Percentiles rank a stretch among this genome's conserved stretches.
Conservation (phyloP, 2,113 vertebrate genomes). For the Porphyrio hochstetteri region DNA sequence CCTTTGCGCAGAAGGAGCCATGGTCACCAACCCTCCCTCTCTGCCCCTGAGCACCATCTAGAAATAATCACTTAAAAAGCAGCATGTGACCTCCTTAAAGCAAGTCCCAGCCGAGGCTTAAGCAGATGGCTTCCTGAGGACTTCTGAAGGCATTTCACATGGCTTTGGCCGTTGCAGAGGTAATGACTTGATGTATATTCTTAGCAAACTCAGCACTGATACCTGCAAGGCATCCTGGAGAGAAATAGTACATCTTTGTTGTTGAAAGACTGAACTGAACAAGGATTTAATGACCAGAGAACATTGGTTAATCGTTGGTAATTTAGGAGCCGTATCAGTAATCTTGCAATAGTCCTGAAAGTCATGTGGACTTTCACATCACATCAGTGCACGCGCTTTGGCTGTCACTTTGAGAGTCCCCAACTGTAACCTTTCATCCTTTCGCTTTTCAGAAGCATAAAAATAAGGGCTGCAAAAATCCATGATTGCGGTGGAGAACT, state of each 20-base stretch:
- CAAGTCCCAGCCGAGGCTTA: not conserved
- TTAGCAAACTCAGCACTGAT: not conserved
- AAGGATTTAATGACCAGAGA: not conserved
- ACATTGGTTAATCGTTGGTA: not conserved
- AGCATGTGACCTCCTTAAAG: not conserved
- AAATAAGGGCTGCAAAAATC: conserved; percentile 5
- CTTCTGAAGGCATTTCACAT: not conserved
- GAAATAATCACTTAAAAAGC: conserved; percentile 13
- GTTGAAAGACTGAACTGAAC: not conserved
- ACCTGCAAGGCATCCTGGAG: not conserved
- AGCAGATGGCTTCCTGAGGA: not conserved
- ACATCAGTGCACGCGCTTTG: not conserved
- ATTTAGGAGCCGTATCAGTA: not conserved
- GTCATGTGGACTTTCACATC: not conserved
- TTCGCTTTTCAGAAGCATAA: not conserved
- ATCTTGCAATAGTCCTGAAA: not conserved
- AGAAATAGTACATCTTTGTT: not conserved
- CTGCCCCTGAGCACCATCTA: not conserved
- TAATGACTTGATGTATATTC: not conserved
- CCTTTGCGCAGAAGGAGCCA: not conserved
- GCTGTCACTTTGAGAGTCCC: not conserved
- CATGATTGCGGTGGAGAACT: not conserved
- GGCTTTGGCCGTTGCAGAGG: not conserved
- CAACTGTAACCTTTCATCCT: not conserved
- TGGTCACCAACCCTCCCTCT: not conserved